phyloP scores from a whole-genome alignment of 2,888 invertebrate genomes.

The Calameuta idolon region DNA sequence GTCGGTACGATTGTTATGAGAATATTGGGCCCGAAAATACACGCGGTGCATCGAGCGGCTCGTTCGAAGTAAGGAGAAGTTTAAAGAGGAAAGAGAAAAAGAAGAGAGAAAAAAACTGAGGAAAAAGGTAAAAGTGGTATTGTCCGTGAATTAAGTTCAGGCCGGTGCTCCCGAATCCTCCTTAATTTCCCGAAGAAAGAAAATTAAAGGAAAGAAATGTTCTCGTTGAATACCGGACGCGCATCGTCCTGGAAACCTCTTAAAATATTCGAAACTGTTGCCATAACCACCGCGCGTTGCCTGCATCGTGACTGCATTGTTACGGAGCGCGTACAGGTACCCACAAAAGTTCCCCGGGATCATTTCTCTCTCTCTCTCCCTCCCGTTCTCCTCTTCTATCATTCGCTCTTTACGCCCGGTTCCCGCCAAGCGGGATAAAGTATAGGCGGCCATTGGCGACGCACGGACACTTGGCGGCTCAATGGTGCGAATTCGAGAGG shows the following conservation, averaged over 20 bases:
- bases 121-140: slow-evolving; percentile 30
- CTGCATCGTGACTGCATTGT: slow-evolving; percentile 2
- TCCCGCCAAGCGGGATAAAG: slow-evolving; percentile 19
- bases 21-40: too few relatives aligned
- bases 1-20: too few relatives aligned
- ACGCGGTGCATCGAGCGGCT: too few relatives aligned
- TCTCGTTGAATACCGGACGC: slow-evolving; percentile 32
- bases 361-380: slow-evolving; percentile 18
- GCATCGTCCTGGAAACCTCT: slow-evolving; percentile 43
- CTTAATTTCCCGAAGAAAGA: slow-evolving; percentile 53
- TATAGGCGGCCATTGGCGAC: slow-evolving; percentile 3
- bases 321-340: too few relatives aligned
- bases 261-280: slow-evolving; percentile 48
- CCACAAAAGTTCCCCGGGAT: slow-evolving; percentile 1
- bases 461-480: slow-evolving; percentile 62
- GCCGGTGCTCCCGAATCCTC: slow-evolving; percentile 48
- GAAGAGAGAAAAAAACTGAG: slow-evolving; percentile 2
- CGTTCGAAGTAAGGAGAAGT: slow-evolving; percentile 18
- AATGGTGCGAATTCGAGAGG: slow-evolving; percentile 66
- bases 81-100: neutral
- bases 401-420: slow-evolving; percentile 17
- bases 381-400: slow-evolving; percentile 24
- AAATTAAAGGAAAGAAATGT: slow-evolving; percentile 49
- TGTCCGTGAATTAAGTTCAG: slow-evolving; percentile 52
- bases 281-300: slow-evolving; percentile 11